Evolutionary conservation across 2,797 vertebrate genomes (phyloP), one percentile per base, ranked within the genome.

Genomic region (Diplodus sargus): DNA sequence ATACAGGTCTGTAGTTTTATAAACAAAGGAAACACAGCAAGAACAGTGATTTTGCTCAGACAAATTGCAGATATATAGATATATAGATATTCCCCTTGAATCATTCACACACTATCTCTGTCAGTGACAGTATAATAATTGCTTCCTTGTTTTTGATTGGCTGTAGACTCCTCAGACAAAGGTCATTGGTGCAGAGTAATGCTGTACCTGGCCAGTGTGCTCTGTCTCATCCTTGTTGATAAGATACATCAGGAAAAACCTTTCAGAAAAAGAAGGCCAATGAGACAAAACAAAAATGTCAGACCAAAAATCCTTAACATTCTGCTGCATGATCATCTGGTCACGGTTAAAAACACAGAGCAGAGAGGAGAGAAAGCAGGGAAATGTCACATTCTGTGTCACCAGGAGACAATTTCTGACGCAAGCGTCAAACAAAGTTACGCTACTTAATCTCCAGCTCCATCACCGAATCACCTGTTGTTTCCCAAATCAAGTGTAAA

Each of bases 181-280:
- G 65, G 42, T 53, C 53, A 65, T 15, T 6, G 15, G 17, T 60
- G 60, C 12, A 30, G 60, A 60, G 18, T 61, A 47, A 79, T 67
- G 64, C 74, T 49, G 60, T 87, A 99, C 98, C 96, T 99, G 98
- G 52, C 98, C 98, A 1, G 98, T 99, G 94, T 99, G 98, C 85
- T 99, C 98, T 0, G 98, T 99, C 93, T 99, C 98, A 85, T 99
- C 98, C 93, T 99, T 99, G 92, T 99, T 99, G 94, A 99, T 98
- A 51, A 99, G 94, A 89, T 99, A 98, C 98, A 99, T 99, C 86
- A 99, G 90, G 90, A 99, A 99, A 95, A 99, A 99, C 93, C 98
- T 99, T 94, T 56, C 91, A 91, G 79, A 89, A 75, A 80, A 79
- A 79, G 75, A 80, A 82, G 22, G 30, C n/a, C 59, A 45, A 60